Conservation (phyloP, 2,113 vertebrate species). For the Carassius auratus region DNA sequence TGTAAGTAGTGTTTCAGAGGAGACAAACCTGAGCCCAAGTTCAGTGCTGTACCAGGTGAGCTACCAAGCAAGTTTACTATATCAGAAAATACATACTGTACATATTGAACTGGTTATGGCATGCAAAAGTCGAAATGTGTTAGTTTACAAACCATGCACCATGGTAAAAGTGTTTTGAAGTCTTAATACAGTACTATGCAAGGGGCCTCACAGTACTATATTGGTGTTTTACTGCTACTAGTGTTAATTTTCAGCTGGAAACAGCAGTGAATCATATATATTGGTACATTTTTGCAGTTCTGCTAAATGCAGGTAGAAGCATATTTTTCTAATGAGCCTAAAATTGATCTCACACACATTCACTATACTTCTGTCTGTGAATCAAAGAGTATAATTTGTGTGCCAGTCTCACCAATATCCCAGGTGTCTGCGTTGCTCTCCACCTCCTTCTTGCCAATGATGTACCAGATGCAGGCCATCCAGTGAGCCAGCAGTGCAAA, state of each 20-base stretch:
- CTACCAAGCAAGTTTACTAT: too few species aligned
- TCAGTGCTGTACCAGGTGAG: too few species aligned
- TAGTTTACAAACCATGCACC: neutral
- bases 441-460: slow-evolving; percentile 97
- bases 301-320: neutral
- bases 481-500: slow-evolving; percentile 96
- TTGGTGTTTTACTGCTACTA: too few species aligned
- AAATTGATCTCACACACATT: neutral
- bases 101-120: neutral
- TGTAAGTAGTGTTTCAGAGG: too few species aligned
- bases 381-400: neutral
- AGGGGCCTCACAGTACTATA: too few species aligned
- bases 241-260: too few species aligned
- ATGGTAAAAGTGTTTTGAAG: neutral
- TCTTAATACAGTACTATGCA: neutral
- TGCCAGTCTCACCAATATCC: slow-evolving; percentile 88
- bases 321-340: neutral
- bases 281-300: too few species aligned
- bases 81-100: too few species aligned
- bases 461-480: slow-evolving; percentile 74
- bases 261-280: too few species aligned
- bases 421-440: slow-evolving; percentile 89
- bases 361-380: neutral
- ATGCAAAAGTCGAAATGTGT: neutral
- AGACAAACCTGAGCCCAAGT: too few species aligned